Percentiles rank a stretch among this genome's conserved stretches.
These are phyloP conservation scores for Acrocyrtus sp. DNA, from an alignment of 2,888 invertebrate genomes.

Conservation along the genomic window DNA sequence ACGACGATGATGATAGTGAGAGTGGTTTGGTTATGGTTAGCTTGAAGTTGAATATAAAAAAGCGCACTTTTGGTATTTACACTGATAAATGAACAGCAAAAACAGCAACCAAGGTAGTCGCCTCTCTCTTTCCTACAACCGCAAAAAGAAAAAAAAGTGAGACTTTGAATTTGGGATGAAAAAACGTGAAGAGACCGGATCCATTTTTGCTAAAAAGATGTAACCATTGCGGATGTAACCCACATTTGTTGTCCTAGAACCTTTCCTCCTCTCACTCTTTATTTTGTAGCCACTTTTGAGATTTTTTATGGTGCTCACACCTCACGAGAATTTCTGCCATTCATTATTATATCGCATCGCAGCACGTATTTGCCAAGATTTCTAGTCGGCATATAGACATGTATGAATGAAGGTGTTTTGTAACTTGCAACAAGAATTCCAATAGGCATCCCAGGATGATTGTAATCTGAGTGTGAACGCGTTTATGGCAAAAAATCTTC, in stretches of 20 bases:
- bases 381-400: not conserved
- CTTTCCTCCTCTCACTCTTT: slow-evolving; percentile 54
- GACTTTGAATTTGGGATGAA: slow-evolving; percentile 42
- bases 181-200: slow-evolving; percentile 60
- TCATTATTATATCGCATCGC: not conserved
- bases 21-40: too few species aligned
- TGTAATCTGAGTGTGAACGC: too few species aligned
- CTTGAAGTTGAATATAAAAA: too few species aligned
- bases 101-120: too few species aligned
- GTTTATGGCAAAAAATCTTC: too few species aligned
- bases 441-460: slow-evolving; percentile 22
- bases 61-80: too few species aligned
- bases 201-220: slow-evolving; percentile 56
- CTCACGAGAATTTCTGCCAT: too few species aligned
- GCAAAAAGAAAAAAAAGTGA: slow-evolving; percentile 8
- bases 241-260: slow-evolving; percentile 62
- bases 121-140: too few species aligned
- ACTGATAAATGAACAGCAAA: too few species aligned
- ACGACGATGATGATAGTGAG: too few species aligned
- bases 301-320: slow-evolving; percentile 28
- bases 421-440: slow-evolving; percentile 33
- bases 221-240: slow-evolving; percentile 63
- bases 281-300: slow-evolving; percentile 29
- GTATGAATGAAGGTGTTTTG: slow-evolving; percentile 32
- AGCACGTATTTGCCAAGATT: not conserved